Evolutionary conservation across 2,113 vertebrate species (phyloP).

Genomic region (Bambusicola thoracicus): DNA sequence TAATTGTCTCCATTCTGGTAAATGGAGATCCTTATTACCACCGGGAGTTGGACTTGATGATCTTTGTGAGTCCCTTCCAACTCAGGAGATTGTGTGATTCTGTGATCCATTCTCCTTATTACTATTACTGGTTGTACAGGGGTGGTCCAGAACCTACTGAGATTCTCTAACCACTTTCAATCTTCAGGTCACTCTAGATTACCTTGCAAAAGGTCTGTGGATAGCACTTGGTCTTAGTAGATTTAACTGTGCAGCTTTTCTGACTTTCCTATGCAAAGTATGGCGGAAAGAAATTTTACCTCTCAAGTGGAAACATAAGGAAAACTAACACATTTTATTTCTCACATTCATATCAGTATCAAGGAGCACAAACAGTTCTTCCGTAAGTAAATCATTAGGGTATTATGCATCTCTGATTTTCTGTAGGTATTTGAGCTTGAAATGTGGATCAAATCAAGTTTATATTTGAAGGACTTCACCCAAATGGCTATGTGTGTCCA

Average conservation of each 20-base stretch:
- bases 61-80: too few relatives aligned
- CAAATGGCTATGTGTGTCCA: neutral
- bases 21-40: neutral
- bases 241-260: neutral
- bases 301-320: neutral
- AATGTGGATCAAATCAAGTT: neutral
- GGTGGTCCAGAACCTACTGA: neutral
- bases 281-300: neutral
- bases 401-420: neutral
- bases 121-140: neutral
- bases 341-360: neutral
- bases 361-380: neutral
- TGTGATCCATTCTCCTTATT: neutral
- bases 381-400: neutral
- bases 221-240: neutral
- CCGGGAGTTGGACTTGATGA: too few relatives aligned
- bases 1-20: neutral
- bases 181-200: fast-evolving
- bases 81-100: too few relatives aligned
- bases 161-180: neutral
- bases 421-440: neutral
- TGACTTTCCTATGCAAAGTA: neutral
- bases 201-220: neutral
- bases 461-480: neutral
- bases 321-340: neutral